Evolutionary conservation across 2,797 vertebrate species (phyloP), one percentile per base, ranked within the genome.

Genomic region (Antennarius maculatus): DNA sequence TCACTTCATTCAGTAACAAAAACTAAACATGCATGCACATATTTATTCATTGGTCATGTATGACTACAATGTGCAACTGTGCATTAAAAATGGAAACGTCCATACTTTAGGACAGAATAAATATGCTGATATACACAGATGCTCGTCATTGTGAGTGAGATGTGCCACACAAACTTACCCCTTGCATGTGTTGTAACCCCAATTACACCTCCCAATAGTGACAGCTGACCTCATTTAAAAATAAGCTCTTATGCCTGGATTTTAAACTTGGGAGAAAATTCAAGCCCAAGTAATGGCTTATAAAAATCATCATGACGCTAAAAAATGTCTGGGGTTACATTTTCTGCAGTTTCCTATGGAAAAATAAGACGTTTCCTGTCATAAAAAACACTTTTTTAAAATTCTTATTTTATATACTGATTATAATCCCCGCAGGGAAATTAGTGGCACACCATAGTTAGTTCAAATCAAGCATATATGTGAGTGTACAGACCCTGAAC

Each of bases 121-220:
- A 27, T n/a, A 57, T 51, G 17, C 3, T 58, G 63, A 55, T 31
- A n/a, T 17, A 43, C 1, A 6, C 54, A 28, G 12, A 55, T 75
- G 56, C 64, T 2, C 42, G 56, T 74, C 71, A 62, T 28, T 43
- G 45, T 56, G 69, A 87, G 71, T 71, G 57, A 72, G 53, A 71
- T 45, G 60, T 65, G 55, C 59, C 11, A 5, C 66, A 55, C 23
- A 76, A 66, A 71, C 56, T 37, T 75, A 37, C 62, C 72, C 53
- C 74, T 70, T 80, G 63, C 56, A 54, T 59, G 66, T 76, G 54
- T 76, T 54, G 0, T 53, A 65, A 23, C 37, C 67, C 65, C 65
- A 82, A 70, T 79, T 82, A 71, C n/a, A 37, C 42, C 55, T 74
- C 66, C 49, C 52, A 61, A 34, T 74, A 57, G 79, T 28, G 17